Evolutionary conservation across 2,113 vertebrate species (phyloP), one percentile per base, ranked within the genome.

Genomic region (Corynorhinus townsendii): DNA sequence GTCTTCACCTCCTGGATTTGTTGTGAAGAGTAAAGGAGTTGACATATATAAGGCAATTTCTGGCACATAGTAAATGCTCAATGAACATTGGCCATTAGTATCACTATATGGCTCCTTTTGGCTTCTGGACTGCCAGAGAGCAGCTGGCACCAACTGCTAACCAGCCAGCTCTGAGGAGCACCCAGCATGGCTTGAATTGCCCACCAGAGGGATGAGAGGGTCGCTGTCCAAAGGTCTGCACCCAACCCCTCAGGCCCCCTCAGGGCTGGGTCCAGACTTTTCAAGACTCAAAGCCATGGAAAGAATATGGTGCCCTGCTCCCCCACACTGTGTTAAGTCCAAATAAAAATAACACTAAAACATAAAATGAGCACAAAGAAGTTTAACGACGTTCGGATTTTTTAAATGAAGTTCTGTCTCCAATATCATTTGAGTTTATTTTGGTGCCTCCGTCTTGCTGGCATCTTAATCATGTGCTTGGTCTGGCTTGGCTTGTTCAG

Each of bases 391-490:
- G 11, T 8, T 47, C 62, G 40, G 69, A 40, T 24, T 35, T 35
- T 35, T 49, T 26, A 30, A 68, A 28, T 1, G 66, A 54, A 7
- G 38, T 54, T 85, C 30, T 38, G 38, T 38, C 69, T 49, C 73
- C 22, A 35, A 56, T 77, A 35, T 28, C 69, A 16, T 59, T n/a
- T 15, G 88, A 52, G 82, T 86, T 86, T 85, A 75, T 97, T 95
- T 89, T n/a, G 22, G 59, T 73, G 79, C 12, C 69, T 89, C 88
- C 10, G 33, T 73, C 79, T 86, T 62, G n/a, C 24, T 52, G 73
- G 54, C 56, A 75, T 75, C 88, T 75, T 52, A 20, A 90, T 47
- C 8, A 2, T 1, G 30, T 16, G 12, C 47, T 45, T 7, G 3
- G 47, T 54, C 68, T 76, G 35, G 80, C 86, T 56, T 38, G 66